Conservation (phyloP, 1,140 invertebrate genomes). For the Caerostris extrusa region DNA sequence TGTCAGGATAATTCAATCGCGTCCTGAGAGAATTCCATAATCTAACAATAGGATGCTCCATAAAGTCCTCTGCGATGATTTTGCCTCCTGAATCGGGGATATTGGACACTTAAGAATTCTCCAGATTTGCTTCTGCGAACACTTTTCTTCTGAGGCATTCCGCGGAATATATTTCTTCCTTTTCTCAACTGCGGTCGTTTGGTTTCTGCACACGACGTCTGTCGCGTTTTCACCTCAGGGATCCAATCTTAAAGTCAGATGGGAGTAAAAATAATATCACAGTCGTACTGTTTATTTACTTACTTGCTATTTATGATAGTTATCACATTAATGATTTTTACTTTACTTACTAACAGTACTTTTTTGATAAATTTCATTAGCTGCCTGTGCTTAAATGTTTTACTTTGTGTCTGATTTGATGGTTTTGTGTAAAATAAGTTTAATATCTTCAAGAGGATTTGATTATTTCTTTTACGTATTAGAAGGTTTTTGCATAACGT, state of each 20-base stretch:
- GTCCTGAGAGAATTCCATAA: neutral
- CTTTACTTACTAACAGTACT: too few relatives aligned
- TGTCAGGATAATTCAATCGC: conserved; percentile 5
- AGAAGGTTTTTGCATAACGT: too few relatives aligned
- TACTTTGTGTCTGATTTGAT: too few relatives aligned
- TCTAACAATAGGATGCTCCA: neutral
- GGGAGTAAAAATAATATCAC: too few relatives aligned
- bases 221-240: neutral
- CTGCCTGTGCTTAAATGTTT: too few relatives aligned
- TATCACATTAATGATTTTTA: too few relatives aligned
- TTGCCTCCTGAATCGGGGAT: neutral
- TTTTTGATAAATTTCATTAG: too few relatives aligned
- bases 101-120: conserved; percentile 25
- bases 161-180: neutral
- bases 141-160: neutral
- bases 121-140: neutral
- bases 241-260: neutral
- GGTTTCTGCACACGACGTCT: neutral
- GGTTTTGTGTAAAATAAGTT: too few relatives aligned
- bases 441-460: too few relatives aligned
- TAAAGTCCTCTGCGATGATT: neutral
- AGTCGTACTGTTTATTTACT: too few relatives aligned
- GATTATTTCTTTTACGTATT: too few relatives aligned
- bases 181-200: neutral
- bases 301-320: too few relatives aligned